Evolutionary conservation across 1,140 invertebrate species (phyloP), one percentile per base, ranked within the genome.

Genomic region (Plectus sambesii): DNA sequence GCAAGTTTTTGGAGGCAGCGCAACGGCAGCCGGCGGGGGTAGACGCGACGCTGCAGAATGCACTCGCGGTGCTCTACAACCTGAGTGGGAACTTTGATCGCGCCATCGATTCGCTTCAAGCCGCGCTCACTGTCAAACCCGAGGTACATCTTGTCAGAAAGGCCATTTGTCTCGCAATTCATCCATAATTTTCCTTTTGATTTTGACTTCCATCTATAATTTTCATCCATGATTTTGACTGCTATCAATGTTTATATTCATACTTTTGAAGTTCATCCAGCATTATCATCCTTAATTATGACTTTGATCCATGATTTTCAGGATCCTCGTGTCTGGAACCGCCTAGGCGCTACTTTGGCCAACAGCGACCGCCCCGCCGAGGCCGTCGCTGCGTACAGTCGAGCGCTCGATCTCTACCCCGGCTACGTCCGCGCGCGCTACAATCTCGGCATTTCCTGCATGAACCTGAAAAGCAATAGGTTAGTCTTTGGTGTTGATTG

Each of bases 371-470:
- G 80, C 42, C 87, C 89, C 17, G 88, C 90, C 65, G 87, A 97
- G 76, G 90, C 93, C 15, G 84, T 98, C 17, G 81, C 87, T 58
- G 90, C 92, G 0, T 99, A 99, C 71, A 81, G 87, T 63, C 79
- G 81, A 63, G 90, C 93, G 37, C 73, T 99, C 20, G 79, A 84
- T 68, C 73, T 97, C 23, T 82, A 84, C 42, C 93, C 93, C 2
- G 90, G 92, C 12, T 97, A 92, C 69, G 92, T 97, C 53, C 77
- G 93, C 42, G 88, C 90, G 17, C 78, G 93, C 56, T 97, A 93
- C 65, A 98, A 99, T 75, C 81, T 99, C 43, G 93, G 90, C 5
- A 93, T 99, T 40, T 86, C 87, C 45, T 98, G 92, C 69, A 85
- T 96, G 67, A 93, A 96, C 74, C 77, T 97, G n/a, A 81, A 82